Conservation (phyloP, 2,888 invertebrate species). For the Poecilus cupreus region DNA sequence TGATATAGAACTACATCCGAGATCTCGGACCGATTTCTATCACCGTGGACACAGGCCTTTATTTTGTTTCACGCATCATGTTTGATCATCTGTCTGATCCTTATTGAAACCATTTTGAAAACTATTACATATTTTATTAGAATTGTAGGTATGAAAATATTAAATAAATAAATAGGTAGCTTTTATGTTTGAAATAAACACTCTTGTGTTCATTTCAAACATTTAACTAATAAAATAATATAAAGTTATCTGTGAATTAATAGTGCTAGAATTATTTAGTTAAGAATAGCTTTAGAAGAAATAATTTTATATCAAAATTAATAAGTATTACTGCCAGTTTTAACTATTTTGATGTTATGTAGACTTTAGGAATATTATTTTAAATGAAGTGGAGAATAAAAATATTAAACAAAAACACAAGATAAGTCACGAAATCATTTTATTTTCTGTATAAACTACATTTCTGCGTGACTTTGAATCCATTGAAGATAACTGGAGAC, state of each 20-base stretch:
- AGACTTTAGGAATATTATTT: background rate
- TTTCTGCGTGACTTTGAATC: background rate
- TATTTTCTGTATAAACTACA: no score
- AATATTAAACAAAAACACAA: no score
- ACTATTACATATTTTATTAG: conserved; percentile 10
- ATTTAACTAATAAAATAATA: background rate
- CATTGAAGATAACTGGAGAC: background rate
- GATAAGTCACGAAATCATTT: no score
- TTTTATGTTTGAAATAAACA: background rate
- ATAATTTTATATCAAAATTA: background rate
- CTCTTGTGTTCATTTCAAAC: background rate
- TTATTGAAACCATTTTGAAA: conserved; percentile 32
- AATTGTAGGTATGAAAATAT: background rate
- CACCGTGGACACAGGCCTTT: no score
- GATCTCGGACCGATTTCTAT: no score
- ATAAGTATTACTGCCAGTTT: conserved; percentile 7
- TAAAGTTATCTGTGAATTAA: conserved; percentile 11
- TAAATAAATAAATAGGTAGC: conserved; percentile 6
- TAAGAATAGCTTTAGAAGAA: background rate
- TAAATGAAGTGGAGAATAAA: background rate
- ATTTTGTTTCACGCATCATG: no score
- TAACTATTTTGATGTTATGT: conserved; percentile 5
- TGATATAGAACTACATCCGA: no score
- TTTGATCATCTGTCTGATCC: no score
- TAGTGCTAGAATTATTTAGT: background rate